These are phyloP conservation scores for Scomber scombrus DNA, from an alignment of 2,113 vertebrate genomes.

Conservation along the genomic window DNA sequence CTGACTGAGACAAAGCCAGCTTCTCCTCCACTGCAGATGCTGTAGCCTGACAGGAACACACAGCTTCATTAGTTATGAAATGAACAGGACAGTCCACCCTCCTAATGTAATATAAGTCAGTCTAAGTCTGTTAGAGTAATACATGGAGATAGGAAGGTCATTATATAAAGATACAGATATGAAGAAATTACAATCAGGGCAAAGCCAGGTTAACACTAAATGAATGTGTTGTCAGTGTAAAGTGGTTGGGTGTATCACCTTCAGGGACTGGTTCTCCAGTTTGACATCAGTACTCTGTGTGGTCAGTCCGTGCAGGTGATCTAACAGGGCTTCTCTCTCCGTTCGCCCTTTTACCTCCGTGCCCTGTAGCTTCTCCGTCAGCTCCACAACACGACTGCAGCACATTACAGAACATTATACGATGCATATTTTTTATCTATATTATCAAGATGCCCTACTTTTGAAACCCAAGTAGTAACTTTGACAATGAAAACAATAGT, in stretches of 20 bases:
- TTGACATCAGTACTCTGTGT: slow-evolving; percentile 83
- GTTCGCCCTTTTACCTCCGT: slow-evolving; percentile 85
- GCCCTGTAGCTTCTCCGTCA: slow-evolving; percentile 86
- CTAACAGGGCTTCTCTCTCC: slow-evolving; percentile 84
- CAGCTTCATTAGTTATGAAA: slow-evolving; percentile 9
- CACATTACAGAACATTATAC: neutral
- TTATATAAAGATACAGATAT: neutral
- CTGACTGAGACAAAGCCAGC: slow-evolving; percentile 85
- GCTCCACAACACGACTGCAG: slow-evolving; percentile 86
- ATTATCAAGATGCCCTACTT: too few species aligned
- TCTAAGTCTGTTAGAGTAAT: neutral
- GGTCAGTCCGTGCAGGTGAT: slow-evolving; percentile 85
- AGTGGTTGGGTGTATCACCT: slow-evolving; percentile 78
- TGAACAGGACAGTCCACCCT: neutral
- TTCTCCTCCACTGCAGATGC: slow-evolving; percentile 88
- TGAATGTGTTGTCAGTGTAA: neutral
- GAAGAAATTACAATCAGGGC: neutral
- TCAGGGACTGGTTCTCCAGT: slow-evolving; percentile 90
- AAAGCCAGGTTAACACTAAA: neutral
- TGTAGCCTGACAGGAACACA: slow-evolving; percentile 78
- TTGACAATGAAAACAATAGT: neutral
- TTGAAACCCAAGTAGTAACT: neutral
- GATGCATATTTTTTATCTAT: too few species aligned
- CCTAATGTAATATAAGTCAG: neutral
- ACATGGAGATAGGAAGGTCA: neutral